Percentiles rank a stretch among this genome's conserved stretches.
Conservation (phyloP, 2,113 vertebrate genomes). For the Ceyx margarethae region DNA sequence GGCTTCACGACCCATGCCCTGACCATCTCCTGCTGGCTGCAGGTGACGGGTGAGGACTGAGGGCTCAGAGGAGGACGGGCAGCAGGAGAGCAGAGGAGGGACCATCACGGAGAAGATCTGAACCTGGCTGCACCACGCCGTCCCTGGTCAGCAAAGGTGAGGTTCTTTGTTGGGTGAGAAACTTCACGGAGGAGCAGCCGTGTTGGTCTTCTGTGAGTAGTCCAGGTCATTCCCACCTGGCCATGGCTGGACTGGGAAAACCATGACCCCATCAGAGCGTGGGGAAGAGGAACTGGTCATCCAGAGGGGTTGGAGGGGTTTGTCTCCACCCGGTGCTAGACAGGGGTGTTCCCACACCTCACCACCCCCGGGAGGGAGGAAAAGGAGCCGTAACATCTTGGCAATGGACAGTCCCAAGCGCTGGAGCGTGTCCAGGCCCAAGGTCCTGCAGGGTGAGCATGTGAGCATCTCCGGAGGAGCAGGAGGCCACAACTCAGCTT, state of each 20-base stretch:
- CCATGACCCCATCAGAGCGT: fast-evolving
- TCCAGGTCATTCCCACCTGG: background rate
- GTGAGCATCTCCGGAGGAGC: background rate
- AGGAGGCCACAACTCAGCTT: background rate
- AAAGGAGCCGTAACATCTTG: fast-evolving
- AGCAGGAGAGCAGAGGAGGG: fast-evolving
- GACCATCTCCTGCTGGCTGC: fast-evolving
- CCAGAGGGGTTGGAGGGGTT: background rate
- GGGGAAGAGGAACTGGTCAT: background rate
- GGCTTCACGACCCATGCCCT: fast-evolving
- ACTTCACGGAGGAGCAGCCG: background rate
- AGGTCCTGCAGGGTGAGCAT: background rate
- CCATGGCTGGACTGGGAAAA: background rate
- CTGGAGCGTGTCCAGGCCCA: background rate
- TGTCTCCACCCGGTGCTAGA: background rate
- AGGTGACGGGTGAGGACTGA: fast-evolving
- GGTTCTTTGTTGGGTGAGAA: background rate
- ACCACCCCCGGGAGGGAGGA: background rate
- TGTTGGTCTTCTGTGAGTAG: fast-evolving
- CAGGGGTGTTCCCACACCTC: background rate
- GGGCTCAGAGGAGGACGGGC: background rate
- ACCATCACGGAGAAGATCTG: fast-evolving
- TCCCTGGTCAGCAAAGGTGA: background rate
- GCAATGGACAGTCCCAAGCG: background rate
- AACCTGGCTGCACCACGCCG: background rate